Percentiles rank a stretch among this genome's conserved stretches.
Conservation (phyloP, 2,113 vertebrate species). For the Morone saxatilis region DNA sequence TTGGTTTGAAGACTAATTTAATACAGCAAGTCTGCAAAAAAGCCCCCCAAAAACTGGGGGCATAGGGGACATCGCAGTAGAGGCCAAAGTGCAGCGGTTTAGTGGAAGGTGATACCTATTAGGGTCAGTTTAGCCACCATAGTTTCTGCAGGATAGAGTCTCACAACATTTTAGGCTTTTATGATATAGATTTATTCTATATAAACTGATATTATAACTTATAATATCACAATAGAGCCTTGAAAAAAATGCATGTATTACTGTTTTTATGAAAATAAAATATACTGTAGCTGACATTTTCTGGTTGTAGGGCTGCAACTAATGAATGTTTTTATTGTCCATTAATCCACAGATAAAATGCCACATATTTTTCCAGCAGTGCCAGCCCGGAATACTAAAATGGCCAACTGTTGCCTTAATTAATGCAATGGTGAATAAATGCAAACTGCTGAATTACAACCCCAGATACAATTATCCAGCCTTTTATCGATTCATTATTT, state of each 20-base stretch:
- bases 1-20: not conserved
- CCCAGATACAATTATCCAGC: not conserved
- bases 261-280: not conserved
- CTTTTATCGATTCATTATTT: not conserved
- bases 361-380: not conserved
- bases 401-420: not conserved
- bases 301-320: not conserved
- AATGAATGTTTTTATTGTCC: not conserved
- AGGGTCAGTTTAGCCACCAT: not conserved
- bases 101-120: not conserved
- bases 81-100: not conserved
- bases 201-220: not conserved
- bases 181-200: not conserved
- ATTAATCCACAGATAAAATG: constrained; percentile 10
- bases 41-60: not conserved
- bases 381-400: not conserved
- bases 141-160: not conserved
- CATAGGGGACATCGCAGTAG: not conserved
- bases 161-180: not conserved
- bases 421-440: not conserved
- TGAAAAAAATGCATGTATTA: not conserved
- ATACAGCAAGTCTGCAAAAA: not conserved
- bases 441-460: not conserved
- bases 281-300: not conserved
- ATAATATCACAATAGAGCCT: not conserved